These are phyloP conservation scores for Pseudolaguvia tuberculata DNA, from an alignment of 2,113 vertebrate genomes.

Conservation along the genomic window DNA sequence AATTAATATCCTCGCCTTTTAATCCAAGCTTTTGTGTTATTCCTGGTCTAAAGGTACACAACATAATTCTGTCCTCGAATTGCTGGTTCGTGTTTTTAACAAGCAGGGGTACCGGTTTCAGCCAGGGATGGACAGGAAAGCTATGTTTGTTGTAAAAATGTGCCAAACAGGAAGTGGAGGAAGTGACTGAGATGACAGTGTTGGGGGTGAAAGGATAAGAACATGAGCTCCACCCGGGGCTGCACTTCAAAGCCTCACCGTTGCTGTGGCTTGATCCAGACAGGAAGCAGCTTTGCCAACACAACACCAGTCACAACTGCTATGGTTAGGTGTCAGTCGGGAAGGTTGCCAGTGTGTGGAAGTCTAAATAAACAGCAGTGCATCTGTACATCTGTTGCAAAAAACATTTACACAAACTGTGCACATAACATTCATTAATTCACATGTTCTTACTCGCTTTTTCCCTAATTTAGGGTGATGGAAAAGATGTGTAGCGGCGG, in stretches of 20 bases:
- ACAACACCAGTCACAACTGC: conserved; percentile 9
- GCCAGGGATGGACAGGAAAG: conserved; percentile 53
- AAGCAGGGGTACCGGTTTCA: not conserved
- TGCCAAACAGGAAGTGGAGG: conserved; percentile 65
- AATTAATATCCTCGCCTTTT: not conserved
- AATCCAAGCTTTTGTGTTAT: not conserved
- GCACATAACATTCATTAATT: too few species aligned
- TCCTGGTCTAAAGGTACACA: not conserved
- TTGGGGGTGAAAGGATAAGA: conserved; percentile 38
- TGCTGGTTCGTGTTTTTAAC: conserved; percentile 4
- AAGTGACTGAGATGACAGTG: conserved; percentile 61
- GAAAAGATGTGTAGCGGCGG: too few species aligned
- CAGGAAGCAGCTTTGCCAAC: conserved; percentile 53
- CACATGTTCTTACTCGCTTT: too few species aligned
- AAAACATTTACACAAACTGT: too few species aligned
- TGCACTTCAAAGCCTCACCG: conserved; percentile 54
- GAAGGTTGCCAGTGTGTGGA: not conserved
- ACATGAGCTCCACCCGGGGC: conserved; percentile 9
- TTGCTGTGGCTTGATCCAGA: conserved; percentile 4
- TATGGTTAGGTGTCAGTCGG: not conserved
- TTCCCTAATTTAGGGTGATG: too few species aligned
- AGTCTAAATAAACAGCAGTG: too few species aligned
- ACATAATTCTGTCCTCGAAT: too few species aligned
- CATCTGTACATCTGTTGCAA: too few species aligned
- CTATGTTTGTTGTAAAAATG: conserved; percentile 53